Evolutionary conservation across 2,113 vertebrate genomes (phyloP).

Genomic region (Corydoras maculifer): DNA sequence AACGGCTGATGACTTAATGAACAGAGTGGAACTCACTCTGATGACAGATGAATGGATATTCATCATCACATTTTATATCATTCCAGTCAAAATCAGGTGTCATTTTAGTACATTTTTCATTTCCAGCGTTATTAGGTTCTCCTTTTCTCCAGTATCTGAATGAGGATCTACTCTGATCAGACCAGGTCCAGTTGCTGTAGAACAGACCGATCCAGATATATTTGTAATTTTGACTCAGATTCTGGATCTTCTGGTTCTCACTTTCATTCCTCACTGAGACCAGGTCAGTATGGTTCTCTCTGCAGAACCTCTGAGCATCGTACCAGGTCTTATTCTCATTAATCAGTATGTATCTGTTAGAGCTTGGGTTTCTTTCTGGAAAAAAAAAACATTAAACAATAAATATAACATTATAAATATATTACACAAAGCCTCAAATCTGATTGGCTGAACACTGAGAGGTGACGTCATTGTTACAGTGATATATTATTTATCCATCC

Average conservation of each 20-base stretch:
- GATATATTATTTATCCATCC: too few relatives aligned
- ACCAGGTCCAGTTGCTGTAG: conserved; percentile 12
- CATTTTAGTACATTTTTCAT: conserved; percentile 1
- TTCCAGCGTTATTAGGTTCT: background rate
- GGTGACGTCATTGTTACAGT: too few relatives aligned
- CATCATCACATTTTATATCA: background rate
- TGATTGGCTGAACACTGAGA: too few relatives aligned
- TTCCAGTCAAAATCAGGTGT: background rate
- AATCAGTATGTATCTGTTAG: background rate
- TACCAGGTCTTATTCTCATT: background rate
- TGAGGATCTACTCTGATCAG: conserved; percentile 7
- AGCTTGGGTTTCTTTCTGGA: background rate
- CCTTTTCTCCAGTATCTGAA: conserved; percentile 7
- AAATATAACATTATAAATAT: too few relatives aligned
- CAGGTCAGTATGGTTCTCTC: conserved; percentile 5
- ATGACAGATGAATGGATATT: conserved; percentile 14
- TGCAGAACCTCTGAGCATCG: conserved; percentile 20
- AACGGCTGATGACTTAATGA: too few relatives aligned
- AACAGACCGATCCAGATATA: conserved; percentile 16
- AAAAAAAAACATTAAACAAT: too few relatives aligned
- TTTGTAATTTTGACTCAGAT: background rate
- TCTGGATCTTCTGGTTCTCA: conserved; percentile 4
- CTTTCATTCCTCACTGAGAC: conserved; percentile 11
- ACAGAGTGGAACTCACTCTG: conserved; percentile 9
- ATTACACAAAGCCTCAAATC: background rate